Evolutionary conservation across 1,140 invertebrate species (phyloP), one percentile per base, ranked within the genome.

Genomic region (Ridgeia piscesae): DNA sequence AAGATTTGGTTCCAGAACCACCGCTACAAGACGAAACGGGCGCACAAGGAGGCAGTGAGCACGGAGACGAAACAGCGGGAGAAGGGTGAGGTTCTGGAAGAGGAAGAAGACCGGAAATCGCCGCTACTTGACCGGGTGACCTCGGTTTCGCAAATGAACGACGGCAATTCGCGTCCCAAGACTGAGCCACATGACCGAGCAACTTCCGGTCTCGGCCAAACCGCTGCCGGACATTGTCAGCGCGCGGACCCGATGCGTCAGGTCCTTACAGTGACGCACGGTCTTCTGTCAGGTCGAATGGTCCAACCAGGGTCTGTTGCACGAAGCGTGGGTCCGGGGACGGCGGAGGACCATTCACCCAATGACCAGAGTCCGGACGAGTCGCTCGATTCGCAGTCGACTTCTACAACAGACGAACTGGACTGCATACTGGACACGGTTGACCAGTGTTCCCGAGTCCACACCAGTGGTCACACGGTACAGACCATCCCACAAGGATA

Each of bases 1-100:
- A 99, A 99, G 97, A 99, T 99, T 94, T 99, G 99, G 99, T 99
- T 99, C 94, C 97, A 97, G 90, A 93, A 93, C 34, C 93, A 93
- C 77, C 92, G 93, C 31, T 93, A 93, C 93, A 93, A 93, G 93
- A 93, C 93, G 50, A 93, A 93, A 89, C 92, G 92, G 33, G 50
- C 92, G 11, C 92, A 91, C 89, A 93, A 93, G 48, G 92, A 93
- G 77, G 42, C 33, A 17, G 27, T 33, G 33, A 91, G 42, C 9
- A 91, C 33, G 14, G 91, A 58, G 27, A 77, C 58, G 8, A 77
- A 77, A 77, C 58, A 77, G 27, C 58, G 58, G 58, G 58, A 77
- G 58, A 77, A 77, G 58, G 58, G 58, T 4, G 58, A 77, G 17
- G 27, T 77, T 21, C 58, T n/a, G n/a, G n/a, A 31, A 77, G 58